Conservation (phyloP, 2,797 vertebrate species). For the Coluber constrictor region DNA sequence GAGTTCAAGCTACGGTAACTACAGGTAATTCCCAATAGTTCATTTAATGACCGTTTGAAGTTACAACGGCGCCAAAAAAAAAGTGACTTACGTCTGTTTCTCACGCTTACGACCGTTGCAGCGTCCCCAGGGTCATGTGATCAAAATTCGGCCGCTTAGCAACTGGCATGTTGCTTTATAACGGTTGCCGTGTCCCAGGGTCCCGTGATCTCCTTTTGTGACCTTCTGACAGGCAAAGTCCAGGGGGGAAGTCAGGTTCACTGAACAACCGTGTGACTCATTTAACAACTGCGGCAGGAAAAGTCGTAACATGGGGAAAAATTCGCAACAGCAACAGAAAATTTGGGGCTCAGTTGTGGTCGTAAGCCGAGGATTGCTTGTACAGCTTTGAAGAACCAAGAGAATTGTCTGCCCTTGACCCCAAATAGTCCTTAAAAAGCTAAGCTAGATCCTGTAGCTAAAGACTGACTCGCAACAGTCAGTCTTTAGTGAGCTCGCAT, state of each 20-base stretch:
- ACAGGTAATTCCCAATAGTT: not conserved
- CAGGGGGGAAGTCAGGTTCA: not conserved
- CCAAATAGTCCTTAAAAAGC: not conserved
- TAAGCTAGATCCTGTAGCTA: not conserved
- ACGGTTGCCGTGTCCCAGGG: not conserved
- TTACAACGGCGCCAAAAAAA: too few relatives aligned
- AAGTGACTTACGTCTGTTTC: too few relatives aligned
- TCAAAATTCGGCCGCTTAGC: not conserved
- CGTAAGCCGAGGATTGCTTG: not conserved
- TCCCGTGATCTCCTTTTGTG: not conserved
- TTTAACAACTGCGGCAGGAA: not conserved
- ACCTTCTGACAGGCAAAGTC: not conserved
- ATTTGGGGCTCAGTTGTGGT: not conserved
- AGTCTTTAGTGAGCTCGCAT: not conserved
- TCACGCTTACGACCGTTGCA: not conserved
- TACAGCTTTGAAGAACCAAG: not conserved
- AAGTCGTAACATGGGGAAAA: not conserved
- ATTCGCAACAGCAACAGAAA: not conserved
- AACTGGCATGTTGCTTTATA: not conserved
- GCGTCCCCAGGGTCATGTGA: rapidly evolving
- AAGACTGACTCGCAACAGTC: not conserved
- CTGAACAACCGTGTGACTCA: not conserved
- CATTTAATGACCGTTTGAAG: too few relatives aligned
- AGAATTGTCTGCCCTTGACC: not conserved
- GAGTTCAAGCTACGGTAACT: too few relatives aligned